Evolutionary conservation across 2,113 vertebrate genomes (phyloP).

Genomic region (Genyomyrus donnyi): DNA sequence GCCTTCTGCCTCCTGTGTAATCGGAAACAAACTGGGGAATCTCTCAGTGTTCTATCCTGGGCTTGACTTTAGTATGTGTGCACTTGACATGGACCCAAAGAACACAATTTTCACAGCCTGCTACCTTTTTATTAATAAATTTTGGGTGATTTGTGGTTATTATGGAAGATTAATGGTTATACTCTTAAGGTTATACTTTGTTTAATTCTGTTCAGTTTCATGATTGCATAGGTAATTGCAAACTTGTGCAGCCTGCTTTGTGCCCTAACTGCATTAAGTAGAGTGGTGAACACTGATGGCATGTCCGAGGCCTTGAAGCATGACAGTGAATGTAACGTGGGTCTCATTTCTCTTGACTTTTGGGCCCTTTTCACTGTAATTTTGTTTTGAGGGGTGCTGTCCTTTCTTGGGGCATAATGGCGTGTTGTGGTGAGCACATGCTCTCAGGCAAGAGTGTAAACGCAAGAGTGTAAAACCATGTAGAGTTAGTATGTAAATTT

Average conservation of each 20-base stretch:
- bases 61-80: background rate
- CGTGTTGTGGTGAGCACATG: background rate
- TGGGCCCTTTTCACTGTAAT: background rate
- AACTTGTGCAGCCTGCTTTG: background rate
- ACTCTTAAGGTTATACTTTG: background rate
- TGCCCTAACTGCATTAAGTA: background rate
- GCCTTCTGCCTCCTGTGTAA: background rate
- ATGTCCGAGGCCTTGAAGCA: background rate
- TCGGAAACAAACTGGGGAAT: background rate
- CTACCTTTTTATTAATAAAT: background rate
- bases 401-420: background rate
- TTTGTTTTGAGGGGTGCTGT: background rate
- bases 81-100: background rate
- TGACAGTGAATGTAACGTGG: background rate
- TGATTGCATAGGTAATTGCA: background rate
- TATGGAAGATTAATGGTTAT: background rate
- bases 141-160: background rate
- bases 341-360: background rate
- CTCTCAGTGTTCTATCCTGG: background rate
- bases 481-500: background rate
- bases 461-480: background rate
- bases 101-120: background rate
- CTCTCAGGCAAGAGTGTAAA: background rate
- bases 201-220: background rate
- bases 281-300: background rate